A percentile compares a stretch with the other conserved stretches of the same genome.
Evolutionary conservation across 2,113 vertebrate species (phyloP).

Genomic region (Hippolais icterina): DNA sequence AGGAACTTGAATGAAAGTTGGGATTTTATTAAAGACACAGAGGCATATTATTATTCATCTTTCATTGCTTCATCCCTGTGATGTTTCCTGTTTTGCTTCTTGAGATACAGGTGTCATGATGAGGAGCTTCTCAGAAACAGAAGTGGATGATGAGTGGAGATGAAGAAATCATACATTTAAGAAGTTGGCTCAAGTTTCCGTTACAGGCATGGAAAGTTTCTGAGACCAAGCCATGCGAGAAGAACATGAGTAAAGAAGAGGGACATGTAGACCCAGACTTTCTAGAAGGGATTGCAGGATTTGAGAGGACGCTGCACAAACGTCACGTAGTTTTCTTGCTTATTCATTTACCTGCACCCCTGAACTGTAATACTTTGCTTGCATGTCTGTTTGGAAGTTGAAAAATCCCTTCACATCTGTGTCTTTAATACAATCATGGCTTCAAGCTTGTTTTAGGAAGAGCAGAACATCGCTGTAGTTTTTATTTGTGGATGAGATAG

Average conservation of each 20-base stretch:
- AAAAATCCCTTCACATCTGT: slow-evolving; percentile 41
- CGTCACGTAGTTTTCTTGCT: slow-evolving; percentile 36
- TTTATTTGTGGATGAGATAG: slow-evolving; percentile 24
- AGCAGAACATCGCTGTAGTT: background rate
- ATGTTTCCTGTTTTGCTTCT: slow-evolving; percentile 75
- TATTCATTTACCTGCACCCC: slow-evolving; percentile 23
- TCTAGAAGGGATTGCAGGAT: slow-evolving; percentile 69
- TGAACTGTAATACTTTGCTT: slow-evolving; percentile 45
- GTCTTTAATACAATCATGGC: slow-evolving; percentile 54
- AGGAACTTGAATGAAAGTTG: slow-evolving; percentile 55
- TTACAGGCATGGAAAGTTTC: slow-evolving; percentile 67
- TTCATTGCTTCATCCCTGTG: slow-evolving; percentile 70
- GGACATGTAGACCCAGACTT: slow-evolving; percentile 65
- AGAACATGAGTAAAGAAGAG: slow-evolving; percentile 71
- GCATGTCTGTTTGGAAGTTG: slow-evolving; percentile 41
- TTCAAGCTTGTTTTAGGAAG: slow-evolving; percentile 53
- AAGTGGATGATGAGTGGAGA: slow-evolving; percentile 71
- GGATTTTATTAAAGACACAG: slow-evolving; percentile 68
- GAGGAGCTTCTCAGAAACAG: slow-evolving; percentile 69
- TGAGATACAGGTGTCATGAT: slow-evolving; percentile 73
- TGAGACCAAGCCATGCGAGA: slow-evolving; percentile 64
- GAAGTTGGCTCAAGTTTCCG: slow-evolving; percentile 69
- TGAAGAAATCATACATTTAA: slow-evolving; percentile 70
- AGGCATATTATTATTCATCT: slow-evolving; percentile 58
- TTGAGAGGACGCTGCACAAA: slow-evolving; percentile 55